phyloP scores from a whole-genome alignment of 2,888 invertebrate genomes.

The Parnassius orleans region DNA sequence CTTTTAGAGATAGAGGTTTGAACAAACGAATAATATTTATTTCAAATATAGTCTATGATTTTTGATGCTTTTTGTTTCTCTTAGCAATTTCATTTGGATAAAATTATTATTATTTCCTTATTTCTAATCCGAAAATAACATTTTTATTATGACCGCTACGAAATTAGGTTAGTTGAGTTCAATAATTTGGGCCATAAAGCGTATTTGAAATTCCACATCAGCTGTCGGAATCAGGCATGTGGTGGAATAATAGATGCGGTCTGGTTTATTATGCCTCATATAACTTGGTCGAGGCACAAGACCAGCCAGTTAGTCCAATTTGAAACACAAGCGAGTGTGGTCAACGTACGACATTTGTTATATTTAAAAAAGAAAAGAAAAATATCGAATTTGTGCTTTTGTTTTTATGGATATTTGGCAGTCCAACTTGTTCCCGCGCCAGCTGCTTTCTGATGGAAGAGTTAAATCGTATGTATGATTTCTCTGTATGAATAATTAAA shows the following conservation, averaged over 20 bases:
- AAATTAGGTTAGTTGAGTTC: slow-evolving; percentile 65
- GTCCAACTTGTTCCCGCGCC: neutral
- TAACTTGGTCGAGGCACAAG: slow-evolving; percentile 61
- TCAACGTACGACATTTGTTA: slow-evolving; percentile 45
- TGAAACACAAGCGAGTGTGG: slow-evolving; percentile 72
- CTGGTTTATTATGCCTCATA: slow-evolving; percentile 76
- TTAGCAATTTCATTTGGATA: no score
- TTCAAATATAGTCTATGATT: no score
- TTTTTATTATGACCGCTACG: slow-evolving; percentile 41
- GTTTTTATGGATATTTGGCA: slow-evolving; percentile 22
- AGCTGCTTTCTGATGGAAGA: slow-evolving; percentile 4
- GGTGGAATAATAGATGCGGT: slow-evolving; percentile 75
- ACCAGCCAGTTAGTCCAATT: slow-evolving; percentile 70
- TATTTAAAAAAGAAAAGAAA: slow-evolving; percentile 33
- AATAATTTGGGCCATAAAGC: slow-evolving; percentile 64
- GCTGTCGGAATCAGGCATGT: slow-evolving; percentile 55
- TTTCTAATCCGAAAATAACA: slow-evolving; percentile 53
- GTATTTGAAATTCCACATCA: slow-evolving; percentile 70
- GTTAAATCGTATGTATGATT: neutral
- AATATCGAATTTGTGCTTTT: slow-evolving; percentile 28
- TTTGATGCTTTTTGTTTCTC: no score
- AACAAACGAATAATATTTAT: no score
- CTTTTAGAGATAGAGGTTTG: slow-evolving; percentile 14
- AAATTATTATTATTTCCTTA: slow-evolving; percentile 20
- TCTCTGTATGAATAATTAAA: neutral